These are phyloP conservation scores for Lates calcarifer DNA, from an alignment of 2,113 vertebrate genomes.

Conservation along the genomic window DNA sequence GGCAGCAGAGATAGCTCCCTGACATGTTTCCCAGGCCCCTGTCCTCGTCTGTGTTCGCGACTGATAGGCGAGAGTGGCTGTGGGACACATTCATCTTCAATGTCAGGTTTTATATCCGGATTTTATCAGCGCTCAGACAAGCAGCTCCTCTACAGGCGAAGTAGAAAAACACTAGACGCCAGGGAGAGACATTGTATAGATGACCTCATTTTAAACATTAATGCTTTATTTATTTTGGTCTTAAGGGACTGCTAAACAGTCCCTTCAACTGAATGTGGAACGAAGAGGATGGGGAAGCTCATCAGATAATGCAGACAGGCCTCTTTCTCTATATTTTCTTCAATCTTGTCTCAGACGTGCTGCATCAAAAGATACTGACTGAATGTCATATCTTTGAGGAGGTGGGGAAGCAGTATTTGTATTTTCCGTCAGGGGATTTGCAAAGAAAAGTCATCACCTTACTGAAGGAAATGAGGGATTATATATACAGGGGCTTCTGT, in stretches of 20 bases:
- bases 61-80: constrained; percentile 65
- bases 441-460: constrained; percentile 38
- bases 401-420: constrained; percentile 2
- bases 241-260: constrained; percentile 30
- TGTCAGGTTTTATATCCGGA: constrained; percentile 69
- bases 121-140: constrained; percentile 72
- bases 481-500: constrained; percentile 1
- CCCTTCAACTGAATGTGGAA: constrained; percentile 16
- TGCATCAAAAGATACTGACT: background rate
- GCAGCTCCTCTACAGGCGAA: constrained; percentile 50
- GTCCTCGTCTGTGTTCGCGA: constrained; percentile 51
- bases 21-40: constrained; percentile 60
- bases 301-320: constrained; percentile 52
- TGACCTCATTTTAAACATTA: constrained; percentile 70
- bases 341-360: constrained; percentile 8
- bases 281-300: constrained; percentile 7
- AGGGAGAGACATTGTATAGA: constrained; percentile 44
- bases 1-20: constrained; percentile 50
- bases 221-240: constrained; percentile 13
- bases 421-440: constrained; percentile 14
- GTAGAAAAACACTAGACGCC: constrained; percentile 29
- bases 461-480: constrained; percentile 26
- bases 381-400: constrained; percentile 35
- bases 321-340: constrained; percentile 26
- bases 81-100: constrained; percentile 74